phyloP scores from a whole-genome alignment of 2,888 invertebrate genomes.

The Phoenoteleia sp. region DNA sequence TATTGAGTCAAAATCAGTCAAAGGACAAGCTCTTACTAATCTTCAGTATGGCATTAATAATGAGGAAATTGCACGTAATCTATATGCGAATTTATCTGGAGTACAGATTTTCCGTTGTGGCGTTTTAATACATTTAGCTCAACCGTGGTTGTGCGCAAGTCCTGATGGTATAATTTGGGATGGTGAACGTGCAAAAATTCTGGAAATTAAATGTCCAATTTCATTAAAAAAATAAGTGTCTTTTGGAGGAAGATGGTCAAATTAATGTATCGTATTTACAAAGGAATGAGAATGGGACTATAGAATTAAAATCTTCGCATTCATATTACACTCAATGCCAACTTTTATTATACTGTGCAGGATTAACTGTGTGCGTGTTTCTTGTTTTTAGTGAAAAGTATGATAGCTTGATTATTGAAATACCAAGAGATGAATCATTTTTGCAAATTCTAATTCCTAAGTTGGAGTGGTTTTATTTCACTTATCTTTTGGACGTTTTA shows the following conservation, averaged over 20 bases:
- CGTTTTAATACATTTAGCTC: background rate
- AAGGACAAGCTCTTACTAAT: slow-evolving; percentile 18
- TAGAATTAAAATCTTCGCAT: slow-evolving; percentile 17
- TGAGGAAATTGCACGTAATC: slow-evolving; percentile 11
- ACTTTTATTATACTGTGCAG: slow-evolving; percentile 18
- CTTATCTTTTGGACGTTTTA: background rate
- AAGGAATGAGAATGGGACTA: background rate
- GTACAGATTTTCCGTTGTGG: slow-evolving; percentile 10
- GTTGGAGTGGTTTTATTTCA: slow-evolving; percentile 33
- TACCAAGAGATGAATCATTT: slow-evolving; percentile 27
- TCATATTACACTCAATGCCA: slow-evolving; percentile 24
- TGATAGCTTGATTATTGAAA: slow-evolving; percentile 21
- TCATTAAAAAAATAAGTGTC: slow-evolving; percentile 11
- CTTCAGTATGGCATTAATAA: slow-evolving; percentile 21
- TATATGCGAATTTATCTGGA: slow-evolving; percentile 15
- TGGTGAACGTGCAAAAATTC: slow-evolving; percentile 16
- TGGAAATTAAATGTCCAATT: slow-evolving; percentile 35
- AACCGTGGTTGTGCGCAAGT: slow-evolving; percentile 21
- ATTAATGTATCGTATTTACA: slow-evolving; percentile 17
- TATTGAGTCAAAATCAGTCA: slow-evolving; percentile 9
- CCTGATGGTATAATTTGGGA: slow-evolving; percentile 36
- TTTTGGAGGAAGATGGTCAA: slow-evolving; percentile 11
- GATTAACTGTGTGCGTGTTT: background rate
- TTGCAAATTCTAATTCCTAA: background rate
- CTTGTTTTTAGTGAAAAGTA: slow-evolving; percentile 14